Evolutionary conservation across 2,113 vertebrate genomes (phyloP), one percentile per base, ranked within the genome.

Genomic region (Xenopus tropicalis): DNA sequence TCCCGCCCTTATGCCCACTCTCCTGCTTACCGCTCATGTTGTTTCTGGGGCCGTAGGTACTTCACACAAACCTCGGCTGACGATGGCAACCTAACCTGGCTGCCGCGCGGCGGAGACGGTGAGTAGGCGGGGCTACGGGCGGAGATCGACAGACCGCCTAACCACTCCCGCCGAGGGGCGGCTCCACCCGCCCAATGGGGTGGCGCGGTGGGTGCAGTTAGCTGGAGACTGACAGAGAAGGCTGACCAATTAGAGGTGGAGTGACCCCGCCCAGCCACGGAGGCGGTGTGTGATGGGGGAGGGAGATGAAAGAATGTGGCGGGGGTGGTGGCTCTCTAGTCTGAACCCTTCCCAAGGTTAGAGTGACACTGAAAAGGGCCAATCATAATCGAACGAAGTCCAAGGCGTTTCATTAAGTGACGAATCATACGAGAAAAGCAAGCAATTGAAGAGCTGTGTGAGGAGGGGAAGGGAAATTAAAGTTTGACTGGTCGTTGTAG

Each of bases 11-110:
- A 52, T 78, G 74, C 74, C 80, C 79, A 79, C 80, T 72, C 52
- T 67, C 68, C 79, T 66, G 74, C 87, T 87, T 88, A 87, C 87
- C 87, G 83, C 85, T 86, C 87, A 88, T 88, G 11, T 24, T 56
- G 57, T 75, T 58, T 21, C 13, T 29, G 48, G 48, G 14, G 58
- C 29, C 68, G 43, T 24, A 20, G 68, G 52, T 29, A 23, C 68
- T 56, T 69, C 61, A 71, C 61, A 22, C 68, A 22, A 59, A 66
- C 52, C 68, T 71, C 43, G 20, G 42, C 69, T 57, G 56, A 65
- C 43, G 62, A 71, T 20, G 19, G n/a, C 52, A 61, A 54, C 48
- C 37, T 71, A 66, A 70, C 70, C 75, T 67, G 68, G 48, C 66
- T 66, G 70, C 75, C 46, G 68, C 68, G 24, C 68, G 64, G 73